Percentiles rank a stretch among this genome's conserved stretches.
These are phyloP conservation scores for Aeoliscus strigatus DNA, from an alignment of 2,797 vertebrate genomes.

Conservation along the genomic window DNA sequence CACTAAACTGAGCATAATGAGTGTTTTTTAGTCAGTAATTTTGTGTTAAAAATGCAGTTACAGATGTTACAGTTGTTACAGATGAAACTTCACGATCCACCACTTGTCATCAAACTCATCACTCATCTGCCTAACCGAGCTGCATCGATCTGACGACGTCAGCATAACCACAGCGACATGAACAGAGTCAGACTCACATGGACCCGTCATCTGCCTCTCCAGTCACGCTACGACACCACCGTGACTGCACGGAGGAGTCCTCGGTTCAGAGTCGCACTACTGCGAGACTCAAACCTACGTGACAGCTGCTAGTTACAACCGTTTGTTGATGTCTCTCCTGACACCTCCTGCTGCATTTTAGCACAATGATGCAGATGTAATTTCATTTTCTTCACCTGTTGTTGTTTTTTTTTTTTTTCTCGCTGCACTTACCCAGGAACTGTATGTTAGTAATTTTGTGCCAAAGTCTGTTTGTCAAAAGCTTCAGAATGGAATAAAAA, in stretches of 20 bases:
- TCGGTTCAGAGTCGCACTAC: constrained; percentile 45
- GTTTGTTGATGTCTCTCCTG: constrained; percentile 14
- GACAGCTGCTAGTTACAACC: constrained; percentile 23
- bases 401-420: too few species aligned
- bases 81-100: too few species aligned
- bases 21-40: too few species aligned
- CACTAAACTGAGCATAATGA: too few species aligned
- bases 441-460: constrained; percentile 27
- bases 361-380: constrained; percentile 3
- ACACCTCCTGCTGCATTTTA: not conserved
- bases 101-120: too few species aligned
- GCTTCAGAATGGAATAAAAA: constrained; percentile 40
- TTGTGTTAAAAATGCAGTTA: too few species aligned
- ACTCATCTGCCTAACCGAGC: constrained; percentile 2
- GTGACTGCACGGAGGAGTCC: constrained; percentile 32
- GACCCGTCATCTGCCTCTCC: constrained; percentile 5
- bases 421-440: too few species aligned
- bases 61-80: too few species aligned
- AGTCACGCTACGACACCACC: constrained; percentile 2
- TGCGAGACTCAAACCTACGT: constrained; percentile 21
- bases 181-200: too few species aligned
- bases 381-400: constrained; percentile 2
- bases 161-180: too few species aligned
- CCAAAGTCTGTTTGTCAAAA: constrained; percentile 62
- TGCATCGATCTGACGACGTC: constrained; percentile 7